A percentile compares a stretch with the other conserved stretches of the same genome.
phyloP scores from a whole-genome alignment of 1,140 invertebrate genomes.

The Caenorhabditis inopinata region DNA sequence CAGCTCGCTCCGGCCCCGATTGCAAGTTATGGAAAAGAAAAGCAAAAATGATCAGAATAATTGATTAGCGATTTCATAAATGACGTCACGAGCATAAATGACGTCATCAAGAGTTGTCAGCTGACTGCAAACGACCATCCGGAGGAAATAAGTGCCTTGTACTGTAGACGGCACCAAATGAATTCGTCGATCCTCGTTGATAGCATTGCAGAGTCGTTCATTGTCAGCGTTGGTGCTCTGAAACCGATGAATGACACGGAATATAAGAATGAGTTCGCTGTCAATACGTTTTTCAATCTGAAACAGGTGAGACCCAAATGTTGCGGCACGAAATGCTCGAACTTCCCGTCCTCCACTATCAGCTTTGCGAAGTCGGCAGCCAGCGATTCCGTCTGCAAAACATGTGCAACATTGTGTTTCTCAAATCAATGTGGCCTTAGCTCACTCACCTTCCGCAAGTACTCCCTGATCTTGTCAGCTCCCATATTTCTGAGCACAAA shows the following conservation, averaged over 20 bases:
- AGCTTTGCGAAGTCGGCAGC: constrained; percentile 57
- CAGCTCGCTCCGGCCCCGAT: too few species aligned
- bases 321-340: constrained; percentile 76
- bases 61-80: constrained; percentile 67
- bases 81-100: constrained; percentile 80
- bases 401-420: constrained; percentile 44
- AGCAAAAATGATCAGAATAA: not conserved
- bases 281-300: constrained; percentile 73
- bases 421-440: not conserved
- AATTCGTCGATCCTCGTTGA: constrained; percentile 79
- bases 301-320: constrained; percentile 85
- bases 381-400: constrained; percentile 65
- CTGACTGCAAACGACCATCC: constrained; percentile 81
- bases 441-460: constrained; percentile 74
- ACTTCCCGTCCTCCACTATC: constrained; percentile 67
- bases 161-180: constrained; percentile 80
- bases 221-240: constrained; percentile 77
- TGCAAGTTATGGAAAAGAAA: too few species aligned
- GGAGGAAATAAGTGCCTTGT: constrained; percentile 73
- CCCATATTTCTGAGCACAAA: constrained; percentile 84
- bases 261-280: constrained; percentile 44
- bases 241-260: too few species aligned
- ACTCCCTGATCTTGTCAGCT: constrained; percentile 76
- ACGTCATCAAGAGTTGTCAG: constrained; percentile 76
- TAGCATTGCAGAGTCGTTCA: constrained; percentile 75